These are phyloP conservation scores for Numenius arquata DNA, from an alignment of 2,113 vertebrate genomes.

Conservation along the genomic window DNA sequence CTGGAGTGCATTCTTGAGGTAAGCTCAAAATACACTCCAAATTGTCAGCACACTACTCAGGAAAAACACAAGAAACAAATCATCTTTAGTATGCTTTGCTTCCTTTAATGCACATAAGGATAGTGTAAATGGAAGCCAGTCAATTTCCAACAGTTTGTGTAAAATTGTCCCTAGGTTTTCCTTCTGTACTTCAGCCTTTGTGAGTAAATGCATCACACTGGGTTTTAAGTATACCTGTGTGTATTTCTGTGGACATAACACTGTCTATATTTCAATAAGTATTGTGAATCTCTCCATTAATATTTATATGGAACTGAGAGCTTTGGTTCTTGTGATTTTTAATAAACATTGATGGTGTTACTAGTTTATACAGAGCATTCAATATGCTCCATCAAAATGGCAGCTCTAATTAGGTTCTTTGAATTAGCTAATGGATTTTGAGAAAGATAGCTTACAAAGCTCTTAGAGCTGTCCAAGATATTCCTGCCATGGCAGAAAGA, in stretches of 20 bases:
- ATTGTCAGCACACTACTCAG: constrained; percentile 46
- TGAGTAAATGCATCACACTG: neutral
- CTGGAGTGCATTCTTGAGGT: constrained; percentile 62
- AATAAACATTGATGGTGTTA: constrained; percentile 97
- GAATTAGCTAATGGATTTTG: constrained; percentile 94
- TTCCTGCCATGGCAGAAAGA: constrained; percentile 79
- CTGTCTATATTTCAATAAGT: constrained; percentile 65
- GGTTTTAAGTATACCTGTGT: neutral
- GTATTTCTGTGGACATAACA: constrained; percentile 14
- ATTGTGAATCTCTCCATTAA: constrained; percentile 70
- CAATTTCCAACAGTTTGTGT: constrained; percentile 46
- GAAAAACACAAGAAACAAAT: constrained; percentile 53
- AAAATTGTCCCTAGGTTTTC: constrained; percentile 41
- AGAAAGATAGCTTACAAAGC: constrained; percentile 83
- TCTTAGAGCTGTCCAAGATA: constrained; percentile 84
- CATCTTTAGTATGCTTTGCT: constrained; percentile 27
- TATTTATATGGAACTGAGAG: constrained; percentile 75
- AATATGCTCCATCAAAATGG: constrained; percentile 91
- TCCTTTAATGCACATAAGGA: constrained; percentile 22
- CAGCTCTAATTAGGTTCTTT: constrained; percentile 94
- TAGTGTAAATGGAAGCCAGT: constrained; percentile 30
- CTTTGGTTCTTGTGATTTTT: constrained; percentile 79
- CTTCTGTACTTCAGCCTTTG: neutral
- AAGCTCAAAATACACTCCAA: constrained; percentile 59
- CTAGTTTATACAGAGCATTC: constrained; percentile 85